A percentile compares a stretch with the other conserved stretches of the same genome.
These are phyloP conservation scores for Dasypus novemcinctus DNA, from an alignment of 2,113 vertebrate genomes.

Conservation along the genomic window DNA sequence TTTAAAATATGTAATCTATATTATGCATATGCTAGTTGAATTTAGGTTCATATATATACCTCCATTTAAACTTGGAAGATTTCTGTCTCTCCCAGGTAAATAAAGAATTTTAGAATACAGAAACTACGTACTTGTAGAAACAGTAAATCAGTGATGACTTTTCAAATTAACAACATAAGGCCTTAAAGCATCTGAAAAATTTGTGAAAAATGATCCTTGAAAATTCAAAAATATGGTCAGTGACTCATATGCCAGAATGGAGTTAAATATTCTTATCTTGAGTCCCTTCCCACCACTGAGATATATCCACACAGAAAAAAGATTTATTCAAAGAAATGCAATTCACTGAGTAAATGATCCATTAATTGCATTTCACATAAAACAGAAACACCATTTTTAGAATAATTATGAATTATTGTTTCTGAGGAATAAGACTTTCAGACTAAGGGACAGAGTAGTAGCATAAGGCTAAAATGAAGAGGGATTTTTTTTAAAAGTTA, in stretches of 20 bases:
- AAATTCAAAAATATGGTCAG: not conserved
- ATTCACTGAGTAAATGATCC: not conserved
- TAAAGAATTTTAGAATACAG: not conserved
- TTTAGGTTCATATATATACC: not conserved
- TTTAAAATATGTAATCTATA: not conserved
- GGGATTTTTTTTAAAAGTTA: not conserved
- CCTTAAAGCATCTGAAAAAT: not conserved
- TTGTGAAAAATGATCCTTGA: not conserved
- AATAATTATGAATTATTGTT: not conserved
- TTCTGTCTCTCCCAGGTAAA: not conserved
- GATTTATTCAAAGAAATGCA: not conserved
- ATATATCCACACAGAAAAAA: not conserved
- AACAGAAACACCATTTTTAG: not conserved
- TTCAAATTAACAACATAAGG: not conserved
- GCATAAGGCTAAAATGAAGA: not conserved
- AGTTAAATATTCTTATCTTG: not conserved
- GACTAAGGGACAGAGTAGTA: not conserved
- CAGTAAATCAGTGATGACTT: not conserved
- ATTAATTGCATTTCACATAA: not conserved
- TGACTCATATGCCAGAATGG: not conserved
- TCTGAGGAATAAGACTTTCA: not conserved
- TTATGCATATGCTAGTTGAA: conserved; percentile 3
- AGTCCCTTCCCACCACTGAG: not conserved
- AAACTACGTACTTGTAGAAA: not conserved
- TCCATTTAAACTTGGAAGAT: not conserved